Percentiles rank a stretch among this genome's conserved stretches.
Conservation (phyloP, 2,113 vertebrate genomes). For the Eolophus roseicapilla region DNA sequence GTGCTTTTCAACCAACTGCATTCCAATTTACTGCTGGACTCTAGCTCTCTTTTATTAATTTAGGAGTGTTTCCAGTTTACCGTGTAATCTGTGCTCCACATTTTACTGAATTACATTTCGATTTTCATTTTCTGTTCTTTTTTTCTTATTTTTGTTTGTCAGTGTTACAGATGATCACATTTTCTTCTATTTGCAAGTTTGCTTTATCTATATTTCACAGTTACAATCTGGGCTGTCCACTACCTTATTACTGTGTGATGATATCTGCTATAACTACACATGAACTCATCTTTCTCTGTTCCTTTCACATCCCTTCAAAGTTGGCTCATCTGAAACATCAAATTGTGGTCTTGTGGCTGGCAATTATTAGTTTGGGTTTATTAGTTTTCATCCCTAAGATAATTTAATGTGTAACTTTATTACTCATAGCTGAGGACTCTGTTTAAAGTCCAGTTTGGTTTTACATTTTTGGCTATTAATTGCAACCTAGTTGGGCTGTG, state of each 20-base stretch:
- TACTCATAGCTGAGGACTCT: slow-evolving; percentile 59
- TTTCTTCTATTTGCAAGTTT: slow-evolving; percentile 18
- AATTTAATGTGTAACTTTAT: slow-evolving; percentile 70
- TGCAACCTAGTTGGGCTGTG: slow-evolving; percentile 30
- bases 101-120: not conserved
- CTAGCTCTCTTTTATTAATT: slow-evolving; percentile 6
- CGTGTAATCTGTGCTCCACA: not conserved
- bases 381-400: slow-evolving; percentile 69
- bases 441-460: slow-evolving; percentile 63
- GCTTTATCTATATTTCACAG: slow-evolving; percentile 12
- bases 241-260: not conserved
- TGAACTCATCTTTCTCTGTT: slow-evolving; percentile 40
- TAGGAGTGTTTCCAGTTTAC: not conserved
- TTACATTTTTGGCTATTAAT: slow-evolving; percentile 68
- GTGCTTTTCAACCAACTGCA: not conserved
- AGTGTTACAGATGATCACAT: not conserved
- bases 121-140: not conserved
- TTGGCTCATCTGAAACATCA: slow-evolving; percentile 56
- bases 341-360: slow-evolving; percentile 43
- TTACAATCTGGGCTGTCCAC: slow-evolving; percentile 18
- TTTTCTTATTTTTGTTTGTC: not conserved
- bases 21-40: slow-evolving; percentile 22
- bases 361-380: slow-evolving; percentile 68
- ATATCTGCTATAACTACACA: slow-evolving; percentile 15
- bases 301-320: slow-evolving; percentile 34